These are phyloP conservation scores for Aptenodytes patagonicus DNA, from an alignment of 2,113 vertebrate species.

Conservation along the genomic window DNA sequence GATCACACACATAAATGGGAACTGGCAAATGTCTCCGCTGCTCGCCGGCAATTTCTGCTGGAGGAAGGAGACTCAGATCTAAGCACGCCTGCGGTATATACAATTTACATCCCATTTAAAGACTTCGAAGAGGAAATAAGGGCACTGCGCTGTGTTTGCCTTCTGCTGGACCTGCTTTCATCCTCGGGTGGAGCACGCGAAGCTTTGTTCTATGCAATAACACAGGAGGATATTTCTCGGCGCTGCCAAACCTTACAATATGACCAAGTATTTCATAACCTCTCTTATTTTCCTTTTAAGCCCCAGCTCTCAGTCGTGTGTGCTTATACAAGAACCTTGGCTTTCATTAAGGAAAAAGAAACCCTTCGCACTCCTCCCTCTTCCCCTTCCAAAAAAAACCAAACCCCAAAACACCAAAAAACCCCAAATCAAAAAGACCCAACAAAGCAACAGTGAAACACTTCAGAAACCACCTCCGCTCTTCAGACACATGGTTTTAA, in stretches of 20 bases:
- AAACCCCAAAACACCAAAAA: too few relatives aligned
- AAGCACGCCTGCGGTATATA: accelerated
- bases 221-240: not conserved
- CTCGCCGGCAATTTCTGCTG: not conserved
- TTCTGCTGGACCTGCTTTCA: not conserved
- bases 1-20: not conserved
- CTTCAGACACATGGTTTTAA: not conserved
- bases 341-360: not conserved
- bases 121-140: not conserved
- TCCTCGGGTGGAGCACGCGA: not conserved
- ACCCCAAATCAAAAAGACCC: not conserved
- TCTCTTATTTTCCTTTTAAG: not conserved
- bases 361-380: not conserved
- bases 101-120: not conserved
- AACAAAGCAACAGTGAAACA: not conserved
- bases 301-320: not conserved
- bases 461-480: not conserved
- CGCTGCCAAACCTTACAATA: not conserved
- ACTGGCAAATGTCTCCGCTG: not conserved
- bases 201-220: not conserved
- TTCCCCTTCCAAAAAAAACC: not conserved
- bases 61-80: not conserved
- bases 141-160: not conserved
- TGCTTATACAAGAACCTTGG: not conserved
- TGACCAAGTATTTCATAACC: not conserved